Conservation (phyloP, 2,113 vertebrate species). For the Prinia subflava region DNA sequence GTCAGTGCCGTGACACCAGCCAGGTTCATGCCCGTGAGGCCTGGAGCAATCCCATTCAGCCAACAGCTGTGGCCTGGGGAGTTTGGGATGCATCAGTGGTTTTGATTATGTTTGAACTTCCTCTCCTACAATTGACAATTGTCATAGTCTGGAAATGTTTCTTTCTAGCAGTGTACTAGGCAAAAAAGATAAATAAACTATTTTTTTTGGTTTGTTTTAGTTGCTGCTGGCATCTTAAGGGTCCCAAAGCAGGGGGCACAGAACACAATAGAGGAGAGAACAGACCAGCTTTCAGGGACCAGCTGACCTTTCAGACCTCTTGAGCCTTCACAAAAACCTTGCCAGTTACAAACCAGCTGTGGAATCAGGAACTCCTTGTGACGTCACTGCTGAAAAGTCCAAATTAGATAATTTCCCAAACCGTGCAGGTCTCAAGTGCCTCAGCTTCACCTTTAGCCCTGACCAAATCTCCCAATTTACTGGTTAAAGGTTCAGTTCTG, state of each 20-base stretch:
- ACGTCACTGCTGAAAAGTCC: conserved; percentile 60
- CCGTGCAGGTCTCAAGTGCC: conserved; percentile 37
- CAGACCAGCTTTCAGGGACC: conserved; percentile 26
- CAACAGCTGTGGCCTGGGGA: conserved; percentile 7
- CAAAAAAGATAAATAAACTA: conserved; percentile 47
- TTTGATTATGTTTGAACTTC: conserved; percentile 70
- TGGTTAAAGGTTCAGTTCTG: conserved; percentile 68
- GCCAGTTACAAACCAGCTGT: conserved; percentile 64
- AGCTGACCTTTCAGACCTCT: conserved; percentile 69
- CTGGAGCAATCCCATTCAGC: not conserved
- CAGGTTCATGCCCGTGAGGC: not conserved
- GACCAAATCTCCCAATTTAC: conserved; percentile 58
- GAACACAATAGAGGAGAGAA: conserved; percentile 18
- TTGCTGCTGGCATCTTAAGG: conserved; percentile 30
- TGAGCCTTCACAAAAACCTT: conserved; percentile 25
- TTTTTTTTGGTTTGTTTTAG: conserved; percentile 33
- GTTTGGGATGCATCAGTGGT: conserved; percentile 27
- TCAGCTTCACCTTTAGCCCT: conserved; percentile 76
- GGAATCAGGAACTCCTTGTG: conserved; percentile 63
- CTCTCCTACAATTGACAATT: conserved; percentile 54
- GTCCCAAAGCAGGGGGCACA: not conserved
- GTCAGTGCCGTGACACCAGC: not conserved
- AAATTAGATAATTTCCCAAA: conserved; percentile 78
- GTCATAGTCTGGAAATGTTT: conserved; percentile 53
- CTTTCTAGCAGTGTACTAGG: conserved; percentile 2